Base-by-base conservation (phyloP, 1,140 invertebrate species). In the Diorhabda sublineata region DNA sequence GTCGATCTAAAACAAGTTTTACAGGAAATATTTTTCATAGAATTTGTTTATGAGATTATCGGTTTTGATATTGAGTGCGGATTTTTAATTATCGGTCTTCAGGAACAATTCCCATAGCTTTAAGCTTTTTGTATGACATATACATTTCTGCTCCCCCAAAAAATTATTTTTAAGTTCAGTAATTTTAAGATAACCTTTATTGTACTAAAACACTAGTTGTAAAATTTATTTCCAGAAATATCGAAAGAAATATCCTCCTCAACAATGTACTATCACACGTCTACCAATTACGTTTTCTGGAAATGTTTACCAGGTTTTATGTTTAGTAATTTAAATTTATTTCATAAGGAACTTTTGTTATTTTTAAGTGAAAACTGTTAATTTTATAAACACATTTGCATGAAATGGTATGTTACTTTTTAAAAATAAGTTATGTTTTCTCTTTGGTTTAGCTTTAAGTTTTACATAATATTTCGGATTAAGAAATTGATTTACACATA, bases 211-310 rank as follows among this genome's bases (percentile, higher is more conserved):
- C 2, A 26, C 3, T 5, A 59, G 5, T 59, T 59, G 41, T 59
- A 42, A 45, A 44, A 62, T 3, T 44, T 58, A 66, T 66, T 66
- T 66, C 58, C 56, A 66, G 64, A 64, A 64, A 45, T n/a, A 5
- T 26, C 47, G 41, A 52, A 56, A 45, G 59, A 66, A 58, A 58
- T 61, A 68, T 61, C 59, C 66, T 61, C 66, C 66, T 45, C 66
- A 68, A 68, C 66, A 61, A 67, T 59, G 45, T 42, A 44, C 61
- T 4, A 43, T 44, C 42, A 62, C 42, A 62, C 11, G 44, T 62
- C 61, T 42, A n/a, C 61, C 61, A 42, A 42, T 11, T 44, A 62
- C 45, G 42, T n/a, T 62, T 65, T 65, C 64, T 65, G 64, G 64
- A 65, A 65, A 62, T 62, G 45, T 62, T 62, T 62, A 44, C 26